phyloP scores from a whole-genome alignment of 2,797 vertebrate species.

The Smutsia temminckii region DNA sequence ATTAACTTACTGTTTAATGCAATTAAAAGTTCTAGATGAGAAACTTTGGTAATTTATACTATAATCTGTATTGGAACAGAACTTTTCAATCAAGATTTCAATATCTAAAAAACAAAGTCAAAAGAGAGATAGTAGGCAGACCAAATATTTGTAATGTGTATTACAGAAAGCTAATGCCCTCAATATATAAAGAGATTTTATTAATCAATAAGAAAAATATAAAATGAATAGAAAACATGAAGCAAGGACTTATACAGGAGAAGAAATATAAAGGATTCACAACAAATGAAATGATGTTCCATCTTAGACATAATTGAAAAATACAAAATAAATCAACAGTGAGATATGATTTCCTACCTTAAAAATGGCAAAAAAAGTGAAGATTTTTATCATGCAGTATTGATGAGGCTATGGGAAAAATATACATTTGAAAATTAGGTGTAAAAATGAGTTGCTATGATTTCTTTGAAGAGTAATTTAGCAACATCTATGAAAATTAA shows the following conservation, averaged over 20 bases:
- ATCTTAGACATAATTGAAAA: neutral
- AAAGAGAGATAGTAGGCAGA: neutral
- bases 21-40: constrained; percentile 17
- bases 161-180: neutral
- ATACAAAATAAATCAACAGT: neutral
- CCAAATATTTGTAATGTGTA: neutral
- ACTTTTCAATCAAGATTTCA: neutral
- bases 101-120: neutral
- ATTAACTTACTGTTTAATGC: constrained; percentile 14
- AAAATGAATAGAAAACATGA: neutral
- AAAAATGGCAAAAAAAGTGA: neutral
- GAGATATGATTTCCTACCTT: neutral
- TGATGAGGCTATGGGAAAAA: neutral
- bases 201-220: neutral
- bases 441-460: neutral
- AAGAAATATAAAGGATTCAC: neutral
- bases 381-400: neutral
- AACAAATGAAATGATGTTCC: neutral
- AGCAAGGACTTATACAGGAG: neutral
- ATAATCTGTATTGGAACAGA: neutral
- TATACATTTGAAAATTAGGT: neutral
- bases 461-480: neutral
- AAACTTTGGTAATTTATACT: neutral
- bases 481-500: constrained; percentile 4
- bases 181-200: neutral